phyloP scores from a whole-genome alignment of 2,113 vertebrate genomes.

The Sula dactylatra region DNA sequence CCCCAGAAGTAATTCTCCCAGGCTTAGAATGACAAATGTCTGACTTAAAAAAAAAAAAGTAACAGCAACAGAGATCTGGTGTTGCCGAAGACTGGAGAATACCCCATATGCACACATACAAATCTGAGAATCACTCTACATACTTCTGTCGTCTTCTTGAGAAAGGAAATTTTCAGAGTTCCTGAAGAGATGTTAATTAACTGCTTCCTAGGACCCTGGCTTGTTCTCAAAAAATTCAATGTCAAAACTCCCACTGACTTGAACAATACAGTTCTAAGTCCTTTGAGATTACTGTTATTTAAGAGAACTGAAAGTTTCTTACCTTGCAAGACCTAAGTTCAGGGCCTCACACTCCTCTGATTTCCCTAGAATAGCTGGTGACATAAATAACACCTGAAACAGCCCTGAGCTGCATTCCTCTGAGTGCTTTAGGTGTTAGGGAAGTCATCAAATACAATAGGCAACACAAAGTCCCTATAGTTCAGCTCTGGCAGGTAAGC shows the following conservation, averaged over 20 bases:
- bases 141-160: background rate
- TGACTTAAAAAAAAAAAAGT: background rate
- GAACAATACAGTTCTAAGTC: background rate
- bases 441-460: background rate
- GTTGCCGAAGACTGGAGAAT: background rate
- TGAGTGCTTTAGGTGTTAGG: background rate
- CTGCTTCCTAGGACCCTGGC: background rate
- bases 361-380: background rate
- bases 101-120: background rate
- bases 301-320: background rate
- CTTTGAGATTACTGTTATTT: background rate
- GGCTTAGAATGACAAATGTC: background rate
- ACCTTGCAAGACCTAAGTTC: background rate
- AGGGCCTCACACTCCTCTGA: background rate
- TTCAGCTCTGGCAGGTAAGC: background rate
- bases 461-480: background rate
- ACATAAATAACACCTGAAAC: constrained; percentile 27
- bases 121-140: background rate
- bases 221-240: background rate
- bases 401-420: background rate
- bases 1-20: background rate
- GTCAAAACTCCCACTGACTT: background rate
- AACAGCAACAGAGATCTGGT: background rate
- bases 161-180: background rate
- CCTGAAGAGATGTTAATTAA: background rate